phyloP scores from a whole-genome alignment of 2,113 vertebrate species.

The Gracilinanus agilis region DNA sequence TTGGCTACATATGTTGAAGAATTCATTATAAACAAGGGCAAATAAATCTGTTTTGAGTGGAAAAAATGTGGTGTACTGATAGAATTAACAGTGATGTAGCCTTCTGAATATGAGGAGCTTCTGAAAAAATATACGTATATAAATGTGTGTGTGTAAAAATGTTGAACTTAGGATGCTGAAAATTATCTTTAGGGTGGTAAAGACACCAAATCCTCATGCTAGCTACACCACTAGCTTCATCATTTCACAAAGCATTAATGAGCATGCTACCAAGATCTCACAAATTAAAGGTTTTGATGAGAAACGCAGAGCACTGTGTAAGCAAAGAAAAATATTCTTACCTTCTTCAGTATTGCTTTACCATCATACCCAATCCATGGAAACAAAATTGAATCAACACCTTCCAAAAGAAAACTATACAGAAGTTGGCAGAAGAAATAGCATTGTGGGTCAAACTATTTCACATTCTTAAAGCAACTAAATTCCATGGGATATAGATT shows the following conservation, averaged over 20 bases:
- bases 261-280: conserved; percentile 77
- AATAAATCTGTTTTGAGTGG: conserved; percentile 40
- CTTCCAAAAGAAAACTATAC: conserved; percentile 47
- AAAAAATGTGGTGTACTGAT: conserved; percentile 44
- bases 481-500: conserved; percentile 29
- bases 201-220: conserved; percentile 40
- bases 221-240: conserved; percentile 58
- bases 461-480: conserved; percentile 35
- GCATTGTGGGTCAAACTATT: conserved; percentile 13
- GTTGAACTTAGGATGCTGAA: background rate
- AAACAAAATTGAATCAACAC: conserved; percentile 44
- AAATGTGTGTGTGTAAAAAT: background rate
- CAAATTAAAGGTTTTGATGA: conserved; percentile 66
- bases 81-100: conserved; percentile 51
- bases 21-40: conserved; percentile 18
- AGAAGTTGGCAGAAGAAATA: conserved; percentile 52
- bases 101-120: conserved; percentile 49
- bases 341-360: conserved; percentile 35
- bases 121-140: conserved; percentile 52
- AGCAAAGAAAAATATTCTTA: conserved; percentile 7
- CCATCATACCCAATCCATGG: conserved; percentile 23
- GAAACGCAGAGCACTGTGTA: conserved; percentile 39
- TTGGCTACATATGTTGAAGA: background rate
- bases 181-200: conserved; percentile 40
- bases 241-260: conserved; percentile 74